Conservation (phyloP, 1,140 invertebrate genomes). For the Coenobita brevimanus region DNA sequence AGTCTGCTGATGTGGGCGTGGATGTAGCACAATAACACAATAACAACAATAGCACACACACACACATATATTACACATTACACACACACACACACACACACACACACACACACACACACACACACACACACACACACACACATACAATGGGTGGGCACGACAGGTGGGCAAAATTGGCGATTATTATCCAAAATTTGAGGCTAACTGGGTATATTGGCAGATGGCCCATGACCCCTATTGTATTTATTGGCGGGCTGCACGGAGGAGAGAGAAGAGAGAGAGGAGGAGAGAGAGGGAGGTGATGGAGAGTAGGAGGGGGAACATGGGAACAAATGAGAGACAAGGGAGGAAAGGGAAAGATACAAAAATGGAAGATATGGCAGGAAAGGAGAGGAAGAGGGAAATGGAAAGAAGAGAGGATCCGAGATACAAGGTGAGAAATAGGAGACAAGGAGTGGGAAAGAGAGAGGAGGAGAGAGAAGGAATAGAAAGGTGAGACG, state of each 20-base stretch:
- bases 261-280: conserved; percentile 14
- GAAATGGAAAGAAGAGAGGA: not conserved
- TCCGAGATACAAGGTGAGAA: not conserved
- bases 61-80: not conserved
- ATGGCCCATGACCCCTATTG: not conserved
- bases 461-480: too few species aligned
- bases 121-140: conserved; percentile 16
- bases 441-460: not conserved
- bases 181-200: too few species aligned
- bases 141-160: not conserved
- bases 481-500: too few species aligned
- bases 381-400: not conserved
- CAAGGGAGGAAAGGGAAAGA: too few species aligned
- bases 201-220: too few species aligned
- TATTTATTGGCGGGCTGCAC: not conserved
- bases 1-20: too few species aligned
- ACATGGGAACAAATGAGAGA: too few species aligned
- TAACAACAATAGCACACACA: too few species aligned
- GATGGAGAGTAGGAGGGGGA: too few species aligned
- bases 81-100: conserved; percentile 22
- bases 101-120: conserved; percentile 22
- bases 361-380: too few species aligned
- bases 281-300: conserved; percentile 23
- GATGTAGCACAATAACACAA: too few species aligned
- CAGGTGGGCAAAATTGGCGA: not conserved